phyloP scores from a whole-genome alignment of 2,888 invertebrate species.

The Iselma pallidipennis region DNA sequence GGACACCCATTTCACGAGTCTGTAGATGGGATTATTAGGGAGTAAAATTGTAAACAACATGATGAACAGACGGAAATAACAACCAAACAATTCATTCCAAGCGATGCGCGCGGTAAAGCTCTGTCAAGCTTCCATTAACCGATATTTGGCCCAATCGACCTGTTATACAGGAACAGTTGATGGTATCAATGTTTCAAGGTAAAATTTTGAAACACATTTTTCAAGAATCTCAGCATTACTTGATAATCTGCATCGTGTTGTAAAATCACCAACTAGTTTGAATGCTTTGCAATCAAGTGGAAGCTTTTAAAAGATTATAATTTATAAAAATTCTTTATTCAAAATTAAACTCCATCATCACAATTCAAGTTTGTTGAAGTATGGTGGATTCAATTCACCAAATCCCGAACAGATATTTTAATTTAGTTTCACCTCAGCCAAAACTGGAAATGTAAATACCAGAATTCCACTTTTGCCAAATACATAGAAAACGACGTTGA shows the following conservation, averaged over 20 bases:
- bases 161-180: neutral
- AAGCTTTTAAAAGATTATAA: too few species aligned
- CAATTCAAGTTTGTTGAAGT: neutral
- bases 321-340: too few species aligned
- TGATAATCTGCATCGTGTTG: too few species aligned
- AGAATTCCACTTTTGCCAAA: slow-evolving; percentile 4
- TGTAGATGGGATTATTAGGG: neutral
- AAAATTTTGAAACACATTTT: too few species aligned
- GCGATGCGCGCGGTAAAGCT: neutral
- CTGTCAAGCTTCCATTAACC: neutral
- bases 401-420: slow-evolving; percentile 6
- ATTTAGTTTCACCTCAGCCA: slow-evolving; percentile 6
- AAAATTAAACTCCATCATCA: too few species aligned
- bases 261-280: too few species aligned
- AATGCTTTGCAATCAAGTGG: too few species aligned
- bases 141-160: neutral
- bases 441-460: slow-evolving; percentile 17
- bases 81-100: neutral
- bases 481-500: neutral
- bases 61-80: neutral
- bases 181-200: neutral
- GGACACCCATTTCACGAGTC: too few species aligned
- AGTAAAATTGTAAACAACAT: neutral
- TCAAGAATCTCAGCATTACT: too few species aligned
- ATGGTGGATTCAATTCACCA: slow-evolving; percentile 7